Percentiles rank a stretch among this genome's conserved stretches.
Conservation (phyloP, 2,797 vertebrate genomes). For the Pelobates cultripes region DNA sequence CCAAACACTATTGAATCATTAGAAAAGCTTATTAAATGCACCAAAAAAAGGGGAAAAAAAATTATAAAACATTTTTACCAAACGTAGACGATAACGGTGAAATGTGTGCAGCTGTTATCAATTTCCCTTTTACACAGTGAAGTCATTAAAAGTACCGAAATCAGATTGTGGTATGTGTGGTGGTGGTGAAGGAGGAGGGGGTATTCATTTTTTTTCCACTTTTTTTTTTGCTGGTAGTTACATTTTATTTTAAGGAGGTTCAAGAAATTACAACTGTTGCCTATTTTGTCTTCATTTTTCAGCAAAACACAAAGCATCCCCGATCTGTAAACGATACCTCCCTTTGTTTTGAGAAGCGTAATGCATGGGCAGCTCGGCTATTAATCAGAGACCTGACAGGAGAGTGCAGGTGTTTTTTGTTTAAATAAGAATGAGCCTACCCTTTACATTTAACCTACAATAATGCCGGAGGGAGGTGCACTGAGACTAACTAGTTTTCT, state of each 20-base stretch:
- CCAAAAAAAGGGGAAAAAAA: not conserved
- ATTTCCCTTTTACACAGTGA: constrained; percentile 1
- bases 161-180: not conserved
- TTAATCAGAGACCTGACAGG: constrained; percentile 42
- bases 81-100: not conserved
- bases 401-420: constrained; percentile 52
- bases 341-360: constrained; percentile 48
- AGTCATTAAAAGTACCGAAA: constrained; percentile 1
- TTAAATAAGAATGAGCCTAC: constrained; percentile 36
- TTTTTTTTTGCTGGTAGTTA: constrained; percentile 25
- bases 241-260: not conserved
- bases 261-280: constrained; percentile 29
- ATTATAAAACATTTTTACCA: no score
- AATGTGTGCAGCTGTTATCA: constrained; percentile 29
- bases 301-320: constrained; percentile 9
- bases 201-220: no score
- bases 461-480: constrained; percentile 17
- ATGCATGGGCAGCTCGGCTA: constrained; percentile 20
- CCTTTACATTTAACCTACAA: constrained; percentile 37
- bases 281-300: constrained; percentile 31
- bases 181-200: no score
- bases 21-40: no score
- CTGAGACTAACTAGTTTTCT: not conserved
- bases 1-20: no score
- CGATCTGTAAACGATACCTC: constrained; percentile 44